Conservation (phyloP, 2,888 invertebrate species). For the Agrilus cyanescens region DNA sequence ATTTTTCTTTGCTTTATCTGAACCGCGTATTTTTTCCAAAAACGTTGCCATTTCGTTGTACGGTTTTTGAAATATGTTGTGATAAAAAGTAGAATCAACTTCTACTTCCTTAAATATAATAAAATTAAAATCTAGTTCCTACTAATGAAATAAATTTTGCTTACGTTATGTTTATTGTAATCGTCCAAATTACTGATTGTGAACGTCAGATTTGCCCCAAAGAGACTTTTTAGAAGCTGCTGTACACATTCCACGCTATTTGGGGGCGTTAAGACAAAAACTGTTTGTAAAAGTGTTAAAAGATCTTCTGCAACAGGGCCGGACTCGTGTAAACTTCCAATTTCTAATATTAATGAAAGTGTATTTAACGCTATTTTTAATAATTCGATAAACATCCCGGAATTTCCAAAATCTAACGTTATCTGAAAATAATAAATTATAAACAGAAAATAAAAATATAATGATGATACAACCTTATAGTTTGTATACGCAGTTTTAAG, state of each 20-base stretch:
- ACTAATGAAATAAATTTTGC: no score
- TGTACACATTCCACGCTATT: constrained; percentile 63
- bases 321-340: constrained; percentile 56
- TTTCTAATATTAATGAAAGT: constrained; percentile 57
- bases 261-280: constrained; percentile 58
- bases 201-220: constrained; percentile 57
- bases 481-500: constrained; percentile 73
- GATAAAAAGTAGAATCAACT: constrained; percentile 29
- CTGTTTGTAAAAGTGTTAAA: constrained; percentile 58
- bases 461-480: constrained; percentile 55
- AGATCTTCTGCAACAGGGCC: constrained; percentile 70
- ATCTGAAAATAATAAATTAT: constrained; percentile 40
- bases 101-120: constrained; percentile 8
- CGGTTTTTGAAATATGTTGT: constrained; percentile 31
- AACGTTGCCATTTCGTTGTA: constrained; percentile 27
- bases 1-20: constrained; percentile 28
- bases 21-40: constrained; percentile 26
- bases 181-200: constrained; percentile 6
- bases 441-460: constrained; percentile 11
- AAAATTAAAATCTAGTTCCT: neutral
- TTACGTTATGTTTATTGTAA: constrained; percentile 1
- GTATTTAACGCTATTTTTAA: constrained; percentile 52
- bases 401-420: constrained; percentile 64
- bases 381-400: constrained; percentile 60
- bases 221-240: constrained; percentile 63